Percentiles rank a stretch among this genome's conserved stretches.
These are phyloP conservation scores for Antedon mediterranea DNA, from an alignment of 53 echinoderm and acorn worm genomes.

Conservation along the genomic window DNA sequence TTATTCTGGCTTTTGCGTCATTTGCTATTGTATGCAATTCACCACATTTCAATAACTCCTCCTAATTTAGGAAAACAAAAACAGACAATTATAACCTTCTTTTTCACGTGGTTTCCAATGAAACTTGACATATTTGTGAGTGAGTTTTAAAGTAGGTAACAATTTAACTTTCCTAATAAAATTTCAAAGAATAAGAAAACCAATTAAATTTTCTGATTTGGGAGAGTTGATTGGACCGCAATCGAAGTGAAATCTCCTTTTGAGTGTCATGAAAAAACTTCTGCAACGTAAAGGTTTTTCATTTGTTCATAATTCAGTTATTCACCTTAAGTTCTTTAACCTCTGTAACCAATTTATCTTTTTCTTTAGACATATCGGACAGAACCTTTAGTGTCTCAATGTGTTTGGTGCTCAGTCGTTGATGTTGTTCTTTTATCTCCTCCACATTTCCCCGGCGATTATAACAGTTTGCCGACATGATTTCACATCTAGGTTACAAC, in stretches of 20 bases:
- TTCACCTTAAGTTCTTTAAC: constrained; percentile 44
- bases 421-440: constrained; percentile 27
- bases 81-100: too few relatives aligned
- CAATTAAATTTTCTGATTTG: too few relatives aligned
- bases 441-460: constrained; percentile 3
- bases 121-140: too few relatives aligned
- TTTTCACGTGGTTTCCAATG: too few relatives aligned
- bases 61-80: constrained; percentile 5
- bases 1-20: constrained; percentile 40
- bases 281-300: neutral
- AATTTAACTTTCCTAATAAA: too few relatives aligned
- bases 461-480: neutral
- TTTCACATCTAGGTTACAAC: too few relatives aligned
- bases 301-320: neutral
- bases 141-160: too few relatives aligned
- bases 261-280: neutral
- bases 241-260: too few relatives aligned
- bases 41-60: constrained; percentile 27
- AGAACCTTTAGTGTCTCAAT: constrained; percentile 49
- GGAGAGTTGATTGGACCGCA: too few relatives aligned
- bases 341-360: constrained; percentile 34
- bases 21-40: constrained; percentile 44
- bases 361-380: constrained; percentile 54
- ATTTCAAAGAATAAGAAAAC: too few relatives aligned
- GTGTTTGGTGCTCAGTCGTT: constrained; percentile 40